These are phyloP conservation scores for Holacanthus passer DNA, from an alignment of 2,113 vertebrate genomes.

Conservation along the genomic window DNA sequence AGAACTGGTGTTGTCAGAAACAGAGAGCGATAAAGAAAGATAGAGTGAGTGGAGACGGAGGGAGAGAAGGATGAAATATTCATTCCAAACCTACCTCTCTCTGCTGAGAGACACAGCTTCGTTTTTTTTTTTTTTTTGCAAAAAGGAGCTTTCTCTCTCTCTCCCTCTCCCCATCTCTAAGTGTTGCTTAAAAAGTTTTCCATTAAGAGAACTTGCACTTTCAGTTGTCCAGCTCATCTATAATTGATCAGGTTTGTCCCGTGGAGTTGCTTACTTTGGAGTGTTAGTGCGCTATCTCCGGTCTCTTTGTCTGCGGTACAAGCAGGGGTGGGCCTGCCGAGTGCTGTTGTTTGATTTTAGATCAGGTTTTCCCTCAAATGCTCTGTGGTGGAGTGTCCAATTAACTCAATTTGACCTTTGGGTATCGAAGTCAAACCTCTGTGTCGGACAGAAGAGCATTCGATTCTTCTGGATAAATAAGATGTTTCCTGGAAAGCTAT, in stretches of 20 bases:
- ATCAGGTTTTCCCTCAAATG: constrained; percentile 38
- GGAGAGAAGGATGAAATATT: constrained; percentile 49
- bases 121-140: too few species aligned
- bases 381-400: constrained; percentile 25
- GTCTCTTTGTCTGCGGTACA: constrained; percentile 16
- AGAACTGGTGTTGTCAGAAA: constrained; percentile 48
- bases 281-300: not conserved
- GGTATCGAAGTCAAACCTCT: constrained; percentile 18
- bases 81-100: constrained; percentile 23
- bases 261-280: constrained; percentile 27
- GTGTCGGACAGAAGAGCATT: not conserved
- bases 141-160: not conserved
- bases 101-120: constrained; percentile 16
- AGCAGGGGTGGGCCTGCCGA: constrained; percentile 11
- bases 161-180: not conserved
- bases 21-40: constrained; percentile 19
- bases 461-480: not conserved
- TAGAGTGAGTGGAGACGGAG: not conserved
- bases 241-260: constrained; percentile 63
- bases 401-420: constrained; percentile 50
- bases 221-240: constrained; percentile 56
- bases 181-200: constrained; percentile 50
- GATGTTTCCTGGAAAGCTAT: not conserved
- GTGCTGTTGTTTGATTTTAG: constrained; percentile 50
- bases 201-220: constrained; percentile 59